Evolutionary conservation across 1,140 invertebrate genomes (phyloP).

Genomic region (Sesamia nonagrioides): DNA sequence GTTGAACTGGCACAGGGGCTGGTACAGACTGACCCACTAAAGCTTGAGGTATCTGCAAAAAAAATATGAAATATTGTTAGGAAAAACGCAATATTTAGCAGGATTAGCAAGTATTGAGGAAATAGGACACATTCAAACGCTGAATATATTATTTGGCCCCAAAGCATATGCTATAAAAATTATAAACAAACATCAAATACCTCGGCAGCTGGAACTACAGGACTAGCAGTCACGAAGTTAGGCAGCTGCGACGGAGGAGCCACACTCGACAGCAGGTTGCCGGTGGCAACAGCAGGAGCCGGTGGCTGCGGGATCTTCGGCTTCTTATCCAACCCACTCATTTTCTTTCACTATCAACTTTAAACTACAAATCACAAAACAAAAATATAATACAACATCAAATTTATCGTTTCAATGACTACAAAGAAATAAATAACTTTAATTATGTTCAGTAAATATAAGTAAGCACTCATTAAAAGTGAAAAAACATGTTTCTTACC

Average conservation of each 20-base stretch:
- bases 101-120: not conserved
- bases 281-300: conserved; percentile 65
- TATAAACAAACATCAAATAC: conserved; percentile 16
- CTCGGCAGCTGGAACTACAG: conserved; percentile 47
- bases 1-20: conserved; percentile 56
- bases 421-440: not conserved
- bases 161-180: not conserved
- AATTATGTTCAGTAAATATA: not conserved
- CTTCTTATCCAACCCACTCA: conserved; percentile 76
- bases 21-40: conserved; percentile 35
- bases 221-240: conserved; percentile 84
- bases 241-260: conserved; percentile 88
- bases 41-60: conserved; percentile 10
- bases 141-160: not conserved
- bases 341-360: conserved; percentile 51
- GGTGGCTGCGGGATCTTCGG: conserved; percentile 75
- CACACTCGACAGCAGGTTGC: conserved; percentile 88
- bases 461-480: conserved; percentile 5
- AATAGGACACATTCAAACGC: not conserved
- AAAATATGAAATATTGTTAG: not conserved
- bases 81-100: not conserved
- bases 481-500: conserved; percentile 26
- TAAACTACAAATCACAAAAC: conserved; percentile 35
- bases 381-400: not conserved
- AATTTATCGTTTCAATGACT: not conserved